Percentiles rank a stretch among this genome's conserved stretches.
Conservation (phyloP, 2,797 vertebrate species). For the Pseudocheirus occidentalis region DNA sequence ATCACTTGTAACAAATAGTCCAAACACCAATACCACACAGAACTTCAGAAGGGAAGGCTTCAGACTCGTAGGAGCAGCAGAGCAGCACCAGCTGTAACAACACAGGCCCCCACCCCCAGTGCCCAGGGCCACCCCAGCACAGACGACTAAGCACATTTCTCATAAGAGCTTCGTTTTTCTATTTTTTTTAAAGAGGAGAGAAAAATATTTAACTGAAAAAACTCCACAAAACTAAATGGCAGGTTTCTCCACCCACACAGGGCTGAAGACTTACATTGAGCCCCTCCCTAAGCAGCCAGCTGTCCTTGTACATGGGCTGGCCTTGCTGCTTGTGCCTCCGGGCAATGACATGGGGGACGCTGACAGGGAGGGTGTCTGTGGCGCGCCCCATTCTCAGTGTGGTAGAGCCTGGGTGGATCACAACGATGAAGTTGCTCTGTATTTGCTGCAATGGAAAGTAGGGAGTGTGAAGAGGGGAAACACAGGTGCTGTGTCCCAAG, state of each 20-base stretch:
- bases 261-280: conserved; percentile 88
- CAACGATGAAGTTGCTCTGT: conserved; percentile 95
- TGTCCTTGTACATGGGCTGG: conserved; percentile 90
- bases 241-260: too few relatives aligned
- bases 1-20: background rate
- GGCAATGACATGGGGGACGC: conserved; percentile 92
- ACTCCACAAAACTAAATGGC: background rate
- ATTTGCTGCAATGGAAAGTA: conserved; percentile 89
- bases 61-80: too few relatives aligned
- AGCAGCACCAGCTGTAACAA: too few relatives aligned
- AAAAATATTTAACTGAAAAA: background rate
- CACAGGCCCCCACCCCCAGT: too few relatives aligned
- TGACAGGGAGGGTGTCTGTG: conserved; percentile 93
- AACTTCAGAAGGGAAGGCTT: too few relatives aligned
- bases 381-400: conserved; percentile 94
- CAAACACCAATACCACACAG: too few relatives aligned
- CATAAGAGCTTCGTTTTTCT: background rate
- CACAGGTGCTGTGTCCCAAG: background rate
- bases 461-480: background rate
- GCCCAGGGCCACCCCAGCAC: too few relatives aligned
- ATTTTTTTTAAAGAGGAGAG: background rate
- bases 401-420: conserved; percentile 95
- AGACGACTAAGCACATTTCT: background rate
- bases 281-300: conserved; percentile 93
- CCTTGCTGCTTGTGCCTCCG: conserved; percentile 93